phyloP scores from a whole-genome alignment of 2,797 vertebrate species.

The Paramormyrops hopkinsi region DNA sequence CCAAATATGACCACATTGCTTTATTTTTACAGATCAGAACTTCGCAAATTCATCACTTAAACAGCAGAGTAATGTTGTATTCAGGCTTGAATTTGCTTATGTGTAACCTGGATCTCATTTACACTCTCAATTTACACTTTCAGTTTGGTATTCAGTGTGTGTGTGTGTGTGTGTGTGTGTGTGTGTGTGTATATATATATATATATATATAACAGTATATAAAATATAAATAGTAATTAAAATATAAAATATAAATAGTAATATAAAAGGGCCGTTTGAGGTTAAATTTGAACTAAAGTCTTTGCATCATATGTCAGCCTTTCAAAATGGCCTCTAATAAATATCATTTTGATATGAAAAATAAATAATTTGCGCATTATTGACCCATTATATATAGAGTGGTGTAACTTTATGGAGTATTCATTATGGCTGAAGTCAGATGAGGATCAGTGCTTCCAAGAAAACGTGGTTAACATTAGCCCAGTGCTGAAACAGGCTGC shows the following conservation, averaged over 20 bases:
- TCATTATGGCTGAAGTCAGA: not conserved
- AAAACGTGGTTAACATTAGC: not conserved
- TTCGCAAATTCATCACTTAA: not conserved
- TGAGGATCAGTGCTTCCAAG: not conserved
- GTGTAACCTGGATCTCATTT: not conserved
- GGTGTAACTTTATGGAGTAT: not conserved
- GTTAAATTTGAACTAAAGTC: not conserved
- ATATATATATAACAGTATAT: not conserved
- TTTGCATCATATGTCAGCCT: not conserved
- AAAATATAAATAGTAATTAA: not conserved
- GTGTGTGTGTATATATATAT: not conserved
- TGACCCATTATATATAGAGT: not conserved
- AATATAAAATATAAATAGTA: not conserved
- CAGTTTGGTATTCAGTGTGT: not conserved
- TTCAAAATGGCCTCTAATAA: not conserved
- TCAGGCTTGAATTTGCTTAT: not conserved
- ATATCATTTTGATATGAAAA: not conserved
- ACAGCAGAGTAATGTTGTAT: not conserved
- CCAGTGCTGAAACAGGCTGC: not conserved
- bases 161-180: not conserved
- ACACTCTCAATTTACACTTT: not conserved
- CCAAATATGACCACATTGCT: not conserved
- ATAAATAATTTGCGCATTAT: not conserved
- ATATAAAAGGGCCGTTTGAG: not conserved
- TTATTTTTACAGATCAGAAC: slow-evolving; percentile 13